Conservation (phyloP, 2,888 invertebrate species). For the Ochlodes sylvanus region DNA sequence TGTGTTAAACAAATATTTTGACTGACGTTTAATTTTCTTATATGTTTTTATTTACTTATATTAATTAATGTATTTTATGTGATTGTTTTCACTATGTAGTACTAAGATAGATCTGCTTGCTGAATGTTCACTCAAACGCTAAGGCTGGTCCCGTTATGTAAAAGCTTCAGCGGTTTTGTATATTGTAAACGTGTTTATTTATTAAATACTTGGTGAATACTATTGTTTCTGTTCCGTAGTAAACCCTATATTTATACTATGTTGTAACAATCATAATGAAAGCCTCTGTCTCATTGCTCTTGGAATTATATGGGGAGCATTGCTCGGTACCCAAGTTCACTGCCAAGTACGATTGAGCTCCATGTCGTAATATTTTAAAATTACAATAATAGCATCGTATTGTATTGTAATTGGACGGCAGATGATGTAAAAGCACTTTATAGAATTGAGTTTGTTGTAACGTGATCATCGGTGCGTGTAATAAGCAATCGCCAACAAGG, state of each 20-base stretch:
- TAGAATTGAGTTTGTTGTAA: conserved; percentile 43
- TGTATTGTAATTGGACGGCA: conserved; percentile 26
- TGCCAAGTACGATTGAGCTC: too few species aligned
- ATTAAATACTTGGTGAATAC: conserved; percentile 68
- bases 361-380: conserved; percentile 27
- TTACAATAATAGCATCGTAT: conserved; percentile 22
- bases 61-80: conserved; percentile 16
- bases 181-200: conserved; percentile 76
- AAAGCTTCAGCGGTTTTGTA: conserved; percentile 73
- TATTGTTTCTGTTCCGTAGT: conserved; percentile 36
- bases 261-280: too few species aligned
- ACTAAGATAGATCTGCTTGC: conserved; percentile 47
- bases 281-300: too few species aligned
- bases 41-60: conserved; percentile 20
- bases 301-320: too few species aligned
- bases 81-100: conserved; percentile 29
- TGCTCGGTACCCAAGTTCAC: too few species aligned
- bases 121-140: conserved; percentile 52
- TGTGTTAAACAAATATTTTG: background rate
- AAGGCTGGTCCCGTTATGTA: conserved; percentile 64
- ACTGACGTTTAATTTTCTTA: conserved; percentile 17
- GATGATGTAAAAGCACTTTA: conserved; percentile 36
- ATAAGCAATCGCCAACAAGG: conserved; percentile 69
- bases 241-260: conserved; percentile 14
- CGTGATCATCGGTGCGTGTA: conserved; percentile 65